These are phyloP conservation scores for Zaprionus taronus DNA, from an alignment of 1,140 invertebrate genomes.

Conservation along the genomic window DNA sequence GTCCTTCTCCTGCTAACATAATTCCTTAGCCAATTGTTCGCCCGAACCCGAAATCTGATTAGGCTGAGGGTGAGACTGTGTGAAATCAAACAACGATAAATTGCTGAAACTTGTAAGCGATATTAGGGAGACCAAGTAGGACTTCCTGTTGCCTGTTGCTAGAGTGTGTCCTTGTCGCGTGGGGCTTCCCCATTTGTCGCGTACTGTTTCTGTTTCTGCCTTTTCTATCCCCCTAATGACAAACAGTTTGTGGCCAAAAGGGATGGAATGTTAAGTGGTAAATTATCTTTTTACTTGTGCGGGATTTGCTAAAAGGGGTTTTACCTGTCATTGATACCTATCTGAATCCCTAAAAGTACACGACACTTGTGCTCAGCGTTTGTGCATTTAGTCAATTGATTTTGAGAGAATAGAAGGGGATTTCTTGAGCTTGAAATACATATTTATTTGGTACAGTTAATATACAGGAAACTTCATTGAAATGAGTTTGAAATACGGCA, in stretches of 20 bases:
- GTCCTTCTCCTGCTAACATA: slow-evolving; percentile 30
- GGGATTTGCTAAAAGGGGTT: slow-evolving; percentile 62
- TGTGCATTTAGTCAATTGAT: slow-evolving; percentile 61
- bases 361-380: slow-evolving; percentile 24
- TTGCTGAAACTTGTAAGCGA: slow-evolving; percentile 77
- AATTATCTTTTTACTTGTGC: slow-evolving; percentile 59
- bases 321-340: slow-evolving; percentile 65
- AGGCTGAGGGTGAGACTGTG: slow-evolving; percentile 38
- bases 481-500: background rate
- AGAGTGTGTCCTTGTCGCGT: slow-evolving; percentile 49
- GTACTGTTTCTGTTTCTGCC: slow-evolving; percentile 10
- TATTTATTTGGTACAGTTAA: background rate
- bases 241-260: slow-evolving; percentile 54
- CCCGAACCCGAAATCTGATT: slow-evolving; percentile 76
- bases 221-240: slow-evolving; percentile 35
- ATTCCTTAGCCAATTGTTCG: slow-evolving; percentile 71
- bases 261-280: slow-evolving; percentile 69
- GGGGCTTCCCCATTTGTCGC: slow-evolving; percentile 55
- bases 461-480: background rate
- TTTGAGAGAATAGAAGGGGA: background rate
- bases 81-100: slow-evolving; percentile 79
- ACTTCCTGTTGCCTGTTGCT: slow-evolving; percentile 74
- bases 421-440: slow-evolving; percentile 6
- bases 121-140: slow-evolving; percentile 53
- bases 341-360: slow-evolving; percentile 12